Base-by-base conservation (phyloP, 2,797 vertebrate genomes). In the Apogon hyalosoma region DNA sequence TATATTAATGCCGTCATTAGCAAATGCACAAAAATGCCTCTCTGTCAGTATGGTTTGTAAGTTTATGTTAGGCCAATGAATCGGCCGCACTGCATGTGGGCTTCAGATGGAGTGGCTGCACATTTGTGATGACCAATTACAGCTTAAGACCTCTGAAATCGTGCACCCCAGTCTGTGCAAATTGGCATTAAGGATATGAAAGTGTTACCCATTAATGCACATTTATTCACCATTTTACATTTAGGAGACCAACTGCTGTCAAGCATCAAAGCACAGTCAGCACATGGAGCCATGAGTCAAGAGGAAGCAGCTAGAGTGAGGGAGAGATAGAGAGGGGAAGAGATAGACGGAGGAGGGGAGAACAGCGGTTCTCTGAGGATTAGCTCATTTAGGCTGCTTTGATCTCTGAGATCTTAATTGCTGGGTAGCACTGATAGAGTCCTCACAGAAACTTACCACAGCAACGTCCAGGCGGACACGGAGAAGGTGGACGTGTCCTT, bases 321-420 rank as follows among this genome's bases (percentile, higher is more conserved):
- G 39, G 61, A 65, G 75, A 48, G 72, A 83, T 18, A 46, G 63
- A 57, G 50, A 46, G 69, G 36, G 16, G 52, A 54, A 46, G 75
- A 18, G 77, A 42, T 10, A 82, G 81, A 73, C 36, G 53, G 73
- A 55, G 63, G 52, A 65, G 40, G 72, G 63, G 65, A 71, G 73
- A 73, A 77, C 77, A 61, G 68, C 13, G 18, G 75, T 51, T 88
- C 87, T 88, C 77, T 62, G 78, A 84, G 89, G 88, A 90, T 92
- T 89, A 89, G 78, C 80, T 89, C 87, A 82, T 90, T 89, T 90
- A 81, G 80, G 45, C 75, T 48, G 70, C 89, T 93, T 91, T 92
- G 90, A 93, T 93, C 88, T 84, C 82, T 67, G 75, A 88, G 79
- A 88, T 92, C 82, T 92, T 92, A 93, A 92, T 93, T 91, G 88